These are phyloP conservation scores for Tarsius wallacei DNA, from an alignment of 2,797 vertebrate species.

Conservation along the genomic window DNA sequence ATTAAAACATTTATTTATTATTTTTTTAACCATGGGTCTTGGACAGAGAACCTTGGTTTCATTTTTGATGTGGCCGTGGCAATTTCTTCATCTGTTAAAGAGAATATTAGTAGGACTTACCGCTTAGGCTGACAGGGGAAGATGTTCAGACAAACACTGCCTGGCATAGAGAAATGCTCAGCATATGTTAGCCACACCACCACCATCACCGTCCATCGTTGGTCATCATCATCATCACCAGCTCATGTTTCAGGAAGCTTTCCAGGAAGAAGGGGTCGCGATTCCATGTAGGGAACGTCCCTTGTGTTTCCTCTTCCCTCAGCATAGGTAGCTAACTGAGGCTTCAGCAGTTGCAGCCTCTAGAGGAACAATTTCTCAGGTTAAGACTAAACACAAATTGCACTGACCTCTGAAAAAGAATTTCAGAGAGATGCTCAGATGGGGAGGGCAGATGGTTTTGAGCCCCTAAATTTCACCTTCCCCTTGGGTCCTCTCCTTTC, in stretches of 20 bases:
- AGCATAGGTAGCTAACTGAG: not conserved
- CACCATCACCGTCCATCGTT: fast-evolving
- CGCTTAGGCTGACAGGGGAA: not conserved
- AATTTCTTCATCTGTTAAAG: not conserved
- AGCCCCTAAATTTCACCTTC: not conserved
- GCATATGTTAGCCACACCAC: fast-evolving
- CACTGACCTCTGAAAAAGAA: conserved; percentile 10
- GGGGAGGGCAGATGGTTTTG: not conserved
- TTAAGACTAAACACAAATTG: not conserved
- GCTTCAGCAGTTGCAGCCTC: not conserved
- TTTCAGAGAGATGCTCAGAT: not conserved
- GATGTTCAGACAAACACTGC: not conserved
- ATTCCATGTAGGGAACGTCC: not conserved
- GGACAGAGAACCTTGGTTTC: not conserved
- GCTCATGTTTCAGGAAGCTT: not conserved
- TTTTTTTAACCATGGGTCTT: not conserved
- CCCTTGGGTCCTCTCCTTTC: not conserved
- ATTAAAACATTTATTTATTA: not conserved
- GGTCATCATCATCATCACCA: fast-evolving
- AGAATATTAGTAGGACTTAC: not conserved
- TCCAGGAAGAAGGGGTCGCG: not conserved
- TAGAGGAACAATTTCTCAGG: not conserved
- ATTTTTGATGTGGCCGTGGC: not conserved
- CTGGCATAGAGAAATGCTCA: not conserved
- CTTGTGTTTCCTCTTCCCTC: not conserved